These are phyloP conservation scores for Pristionchus mayeri DNA, from an alignment of 2,888 invertebrate genomes.

Conservation along the genomic window DNA sequence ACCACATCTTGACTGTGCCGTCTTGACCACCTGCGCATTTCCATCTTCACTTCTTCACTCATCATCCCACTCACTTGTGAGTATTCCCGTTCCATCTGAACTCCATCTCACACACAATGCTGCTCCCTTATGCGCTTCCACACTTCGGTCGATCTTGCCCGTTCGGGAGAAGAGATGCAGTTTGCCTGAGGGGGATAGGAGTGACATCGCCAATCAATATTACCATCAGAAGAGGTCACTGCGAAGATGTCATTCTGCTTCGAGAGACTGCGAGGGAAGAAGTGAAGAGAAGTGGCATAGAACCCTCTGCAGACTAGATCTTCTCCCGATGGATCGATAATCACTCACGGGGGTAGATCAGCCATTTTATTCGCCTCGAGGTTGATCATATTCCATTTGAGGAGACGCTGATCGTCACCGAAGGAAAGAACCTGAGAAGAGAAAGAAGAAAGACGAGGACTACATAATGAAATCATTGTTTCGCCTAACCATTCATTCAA, in stretches of 20 bases:
- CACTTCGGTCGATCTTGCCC: constrained; percentile 92
- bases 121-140: constrained; percentile 90
- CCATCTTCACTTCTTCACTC: neutral
- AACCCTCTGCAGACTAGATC: constrained; percentile 51
- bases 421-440: constrained; percentile 81
- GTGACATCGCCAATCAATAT: neutral
- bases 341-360: constrained; percentile 57
- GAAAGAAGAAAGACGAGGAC: too few relatives aligned
- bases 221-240: constrained; percentile 62
- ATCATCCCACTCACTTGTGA: constrained; percentile 83
- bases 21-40: constrained; percentile 89
- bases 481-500: neutral
- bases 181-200: constrained; percentile 80
- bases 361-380: constrained; percentile 57
- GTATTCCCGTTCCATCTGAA: constrained; percentile 92
- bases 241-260: constrained; percentile 59
- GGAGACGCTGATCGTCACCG: constrained; percentile 91
- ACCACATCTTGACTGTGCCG: constrained; percentile 96
- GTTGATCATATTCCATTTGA: constrained; percentile 78
- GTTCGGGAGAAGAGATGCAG: constrained; percentile 90
- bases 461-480: too few relatives aligned
- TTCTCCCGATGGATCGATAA: neutral
- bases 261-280: constrained; percentile 58
- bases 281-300: constrained; percentile 61
- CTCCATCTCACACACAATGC: constrained; percentile 93